Percentiles rank a stretch among this genome's conserved stretches.
Conservation (phyloP, 2,888 invertebrate species). For the Aporophyla nigra region DNA sequence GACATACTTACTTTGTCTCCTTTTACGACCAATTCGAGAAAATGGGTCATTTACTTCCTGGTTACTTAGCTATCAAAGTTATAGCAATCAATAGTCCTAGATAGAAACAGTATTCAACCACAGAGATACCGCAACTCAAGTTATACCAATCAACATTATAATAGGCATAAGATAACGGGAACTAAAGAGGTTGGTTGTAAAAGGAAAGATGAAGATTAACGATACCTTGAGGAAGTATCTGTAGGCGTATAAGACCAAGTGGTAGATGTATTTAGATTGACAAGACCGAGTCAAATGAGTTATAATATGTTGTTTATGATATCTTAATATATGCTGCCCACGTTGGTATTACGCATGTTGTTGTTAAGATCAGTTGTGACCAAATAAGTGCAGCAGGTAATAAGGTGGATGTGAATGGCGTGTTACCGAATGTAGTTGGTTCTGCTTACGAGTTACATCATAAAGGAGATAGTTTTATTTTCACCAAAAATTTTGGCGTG, state of each 20-base stretch:
- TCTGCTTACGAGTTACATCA: neutral
- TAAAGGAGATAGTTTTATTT: too few species aligned
- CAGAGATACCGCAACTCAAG: conserved; percentile 45
- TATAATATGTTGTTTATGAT: conserved; percentile 28
- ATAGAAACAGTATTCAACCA: conserved; percentile 36
- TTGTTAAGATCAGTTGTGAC: conserved; percentile 28
- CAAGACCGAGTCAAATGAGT: conserved; percentile 27
- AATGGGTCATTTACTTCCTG: conserved; percentile 14
- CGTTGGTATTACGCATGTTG: conserved; percentile 43
- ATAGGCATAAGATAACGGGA: conserved; percentile 54
- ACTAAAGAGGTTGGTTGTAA: conserved; percentile 24
- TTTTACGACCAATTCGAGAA: conserved; percentile 14
- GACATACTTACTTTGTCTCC: neutral
- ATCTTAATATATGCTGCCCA: conserved; percentile 43
- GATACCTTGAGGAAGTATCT: conserved; percentile 23
- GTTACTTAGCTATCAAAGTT: conserved; percentile 4
- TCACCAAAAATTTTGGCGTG: too few species aligned
- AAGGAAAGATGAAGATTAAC: conserved; percentile 46
- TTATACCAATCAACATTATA: conserved; percentile 27
- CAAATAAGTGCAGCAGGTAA: conserved; percentile 33
- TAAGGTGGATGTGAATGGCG: conserved; percentile 6
- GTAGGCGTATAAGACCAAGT: conserved; percentile 38
- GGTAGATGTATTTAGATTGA: conserved; percentile 40
- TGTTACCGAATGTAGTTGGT: neutral
- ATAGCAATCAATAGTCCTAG: neutral